A percentile compares a stretch with the other conserved stretches of the same genome.
phyloP scores from a whole-genome alignment of 2,888 invertebrate genomes.

The Lasioglossum pauxillum region DNA sequence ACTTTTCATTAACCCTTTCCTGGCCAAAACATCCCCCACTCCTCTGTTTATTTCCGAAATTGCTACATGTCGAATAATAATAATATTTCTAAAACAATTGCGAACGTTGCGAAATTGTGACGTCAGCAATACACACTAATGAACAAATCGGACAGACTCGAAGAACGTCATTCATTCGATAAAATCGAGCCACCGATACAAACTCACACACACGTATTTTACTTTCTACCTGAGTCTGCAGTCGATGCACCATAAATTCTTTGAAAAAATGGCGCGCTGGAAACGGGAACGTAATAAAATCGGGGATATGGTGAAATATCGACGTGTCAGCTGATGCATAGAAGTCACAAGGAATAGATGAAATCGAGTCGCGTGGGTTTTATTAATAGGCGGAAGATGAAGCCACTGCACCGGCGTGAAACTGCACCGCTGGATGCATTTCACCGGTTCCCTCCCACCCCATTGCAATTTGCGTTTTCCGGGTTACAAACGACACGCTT shows the following conservation, averaged over 20 bases:
- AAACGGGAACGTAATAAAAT: slow-evolving; percentile 1
- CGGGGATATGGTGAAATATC: slow-evolving; percentile 23
- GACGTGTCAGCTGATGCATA: background rate
- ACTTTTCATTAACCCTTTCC: background rate
- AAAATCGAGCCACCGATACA: background rate
- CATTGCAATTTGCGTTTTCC: slow-evolving; percentile 45
- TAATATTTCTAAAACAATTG: background rate
- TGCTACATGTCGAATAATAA: background rate
- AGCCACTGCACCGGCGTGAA: slow-evolving; percentile 45
- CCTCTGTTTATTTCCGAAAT: background rate
- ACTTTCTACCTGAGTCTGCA: background rate
- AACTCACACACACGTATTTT: background rate
- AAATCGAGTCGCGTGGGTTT: slow-evolving; percentile 40
- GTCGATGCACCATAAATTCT: background rate
- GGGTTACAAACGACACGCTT: slow-evolving; percentile 40
- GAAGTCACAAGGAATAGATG: slow-evolving; percentile 29
- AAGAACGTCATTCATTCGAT: background rate
- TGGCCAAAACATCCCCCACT: background rate
- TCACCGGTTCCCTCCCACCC: slow-evolving; percentile 21
- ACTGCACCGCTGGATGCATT: slow-evolving; percentile 15
- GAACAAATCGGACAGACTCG: background rate
- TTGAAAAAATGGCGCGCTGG: background rate
- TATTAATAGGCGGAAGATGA: slow-evolving; percentile 55
- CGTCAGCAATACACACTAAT: background rate
- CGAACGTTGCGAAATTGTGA: no score